Evolutionary conservation across 2,888 invertebrate species (phyloP).

Genomic region (Catonia carolina): DNA sequence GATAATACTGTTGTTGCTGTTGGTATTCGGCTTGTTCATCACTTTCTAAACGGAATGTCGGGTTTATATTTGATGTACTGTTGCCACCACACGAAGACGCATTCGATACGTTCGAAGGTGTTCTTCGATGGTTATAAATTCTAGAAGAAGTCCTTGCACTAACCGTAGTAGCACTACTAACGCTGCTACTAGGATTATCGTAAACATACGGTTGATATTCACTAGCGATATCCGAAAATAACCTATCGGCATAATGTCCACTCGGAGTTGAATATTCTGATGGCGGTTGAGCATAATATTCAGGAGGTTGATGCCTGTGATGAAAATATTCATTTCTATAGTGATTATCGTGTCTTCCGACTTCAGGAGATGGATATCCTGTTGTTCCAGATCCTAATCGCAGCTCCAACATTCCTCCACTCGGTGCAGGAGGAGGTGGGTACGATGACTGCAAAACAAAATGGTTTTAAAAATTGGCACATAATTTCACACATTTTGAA

Average conservation of each 20-base stretch:
- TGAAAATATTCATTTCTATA: neutral
- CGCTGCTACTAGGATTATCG: slow-evolving; percentile 49
- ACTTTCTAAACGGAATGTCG: slow-evolving; percentile 55
- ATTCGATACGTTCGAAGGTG: slow-evolving; percentile 68
- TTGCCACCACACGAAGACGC: slow-evolving; percentile 49
- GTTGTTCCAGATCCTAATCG: neutral
- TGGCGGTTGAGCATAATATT: slow-evolving; percentile 20
- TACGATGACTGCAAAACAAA: slow-evolving; percentile 25
- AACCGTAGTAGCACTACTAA: slow-evolving; percentile 39
- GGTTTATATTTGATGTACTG: slow-evolving; percentile 54
- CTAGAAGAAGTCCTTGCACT: slow-evolving; percentile 16
- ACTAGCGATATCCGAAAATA: slow-evolving; percentile 24
- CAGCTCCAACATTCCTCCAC: slow-evolving; percentile 28
- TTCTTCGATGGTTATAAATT: slow-evolving; percentile 57
- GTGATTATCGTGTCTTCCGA: neutral
- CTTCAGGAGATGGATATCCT: slow-evolving; percentile 11
- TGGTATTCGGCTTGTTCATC: slow-evolving; percentile 41
- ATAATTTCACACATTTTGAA: too few species aligned
- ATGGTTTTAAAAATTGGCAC: too few species aligned
- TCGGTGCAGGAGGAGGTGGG: slow-evolving; percentile 47
- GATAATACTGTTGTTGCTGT: neutral
- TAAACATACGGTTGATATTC: slow-evolving; percentile 43
- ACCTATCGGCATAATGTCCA: slow-evolving; percentile 29
- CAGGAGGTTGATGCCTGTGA: neutral
- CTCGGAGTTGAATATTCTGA: slow-evolving; percentile 24